A percentile compares a stretch with the other conserved stretches of the same genome.
Evolutionary conservation across 2,113 vertebrate genomes (phyloP).

Genomic region (Syngnathus scovelli): DNA sequence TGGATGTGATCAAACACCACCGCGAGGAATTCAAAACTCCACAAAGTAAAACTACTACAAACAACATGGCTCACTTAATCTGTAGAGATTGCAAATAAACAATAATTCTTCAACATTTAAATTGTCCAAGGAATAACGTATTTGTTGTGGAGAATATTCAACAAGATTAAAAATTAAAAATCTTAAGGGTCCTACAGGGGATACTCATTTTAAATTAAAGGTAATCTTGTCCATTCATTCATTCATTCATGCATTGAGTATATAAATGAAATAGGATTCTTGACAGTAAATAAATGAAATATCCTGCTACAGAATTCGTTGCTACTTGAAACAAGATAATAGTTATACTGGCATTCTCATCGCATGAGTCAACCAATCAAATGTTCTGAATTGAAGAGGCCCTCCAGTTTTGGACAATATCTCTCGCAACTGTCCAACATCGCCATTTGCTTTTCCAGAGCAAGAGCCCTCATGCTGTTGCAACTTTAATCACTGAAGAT

Average conservation of each 20-base stretch:
- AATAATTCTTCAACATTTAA: too few relatives aligned
- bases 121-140: neutral
- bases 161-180: neutral
- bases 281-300: neutral
- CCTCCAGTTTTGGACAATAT: neutral
- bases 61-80: neutral
- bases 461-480: neutral
- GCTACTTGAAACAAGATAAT: too few relatives aligned
- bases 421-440: neutral
- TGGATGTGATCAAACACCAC: constrained; percentile 11
- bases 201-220: neutral
- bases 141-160: neutral
- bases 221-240: neutral
- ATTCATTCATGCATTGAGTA: too few relatives aligned
- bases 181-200: neutral
- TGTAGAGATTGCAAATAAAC: neutral
- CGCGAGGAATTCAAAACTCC: neutral
- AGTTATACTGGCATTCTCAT: too few relatives aligned
- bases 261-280: too few relatives aligned
- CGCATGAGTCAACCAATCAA: too few relatives aligned
- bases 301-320: neutral
- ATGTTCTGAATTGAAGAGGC: too few relatives aligned
- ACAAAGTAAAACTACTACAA: neutral
- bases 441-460: neutral
- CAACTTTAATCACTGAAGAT: neutral